These are phyloP conservation scores for Pocillopora meandrina DNA, from an alignment of 92 coral and sea anemone species.

Conservation along the genomic window DNA sequence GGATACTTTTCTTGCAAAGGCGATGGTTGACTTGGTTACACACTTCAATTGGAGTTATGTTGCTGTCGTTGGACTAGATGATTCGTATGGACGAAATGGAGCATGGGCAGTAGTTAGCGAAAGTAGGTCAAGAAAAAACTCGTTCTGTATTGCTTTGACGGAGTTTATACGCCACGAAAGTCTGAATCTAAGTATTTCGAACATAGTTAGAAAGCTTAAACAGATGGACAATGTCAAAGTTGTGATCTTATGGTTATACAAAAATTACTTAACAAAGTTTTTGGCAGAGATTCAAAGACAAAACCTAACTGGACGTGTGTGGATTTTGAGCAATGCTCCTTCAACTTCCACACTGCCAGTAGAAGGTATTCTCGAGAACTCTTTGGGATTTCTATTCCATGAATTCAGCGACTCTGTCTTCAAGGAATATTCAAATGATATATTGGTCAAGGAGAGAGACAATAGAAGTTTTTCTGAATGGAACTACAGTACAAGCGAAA, in stretches of 20 bases:
- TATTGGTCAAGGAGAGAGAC: not conserved
- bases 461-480: not conserved
- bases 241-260: not conserved
- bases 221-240: not conserved
- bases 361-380: not conserved
- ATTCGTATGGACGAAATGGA: conserved; percentile 11
- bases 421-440: not conserved
- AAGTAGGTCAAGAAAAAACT: not conserved
- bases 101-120: not conserved
- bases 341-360: not conserved
- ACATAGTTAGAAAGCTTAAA: not conserved
- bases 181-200: not conserved
- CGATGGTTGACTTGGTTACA: not conserved
- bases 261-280: not conserved
- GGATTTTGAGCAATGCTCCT: not conserved
- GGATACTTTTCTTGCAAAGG: not conserved
- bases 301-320: not conserved
- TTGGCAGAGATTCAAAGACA: not conserved
- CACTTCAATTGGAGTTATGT: conserved; percentile 9
- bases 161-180: not conserved
- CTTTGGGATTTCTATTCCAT: not conserved
- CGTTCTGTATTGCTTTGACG: conserved; percentile 2
- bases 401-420: not conserved
- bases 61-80: not conserved
- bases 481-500: not conserved